Conservation (phyloP, 2,797 vertebrate species). For the Lutjanus campechanus region DNA sequence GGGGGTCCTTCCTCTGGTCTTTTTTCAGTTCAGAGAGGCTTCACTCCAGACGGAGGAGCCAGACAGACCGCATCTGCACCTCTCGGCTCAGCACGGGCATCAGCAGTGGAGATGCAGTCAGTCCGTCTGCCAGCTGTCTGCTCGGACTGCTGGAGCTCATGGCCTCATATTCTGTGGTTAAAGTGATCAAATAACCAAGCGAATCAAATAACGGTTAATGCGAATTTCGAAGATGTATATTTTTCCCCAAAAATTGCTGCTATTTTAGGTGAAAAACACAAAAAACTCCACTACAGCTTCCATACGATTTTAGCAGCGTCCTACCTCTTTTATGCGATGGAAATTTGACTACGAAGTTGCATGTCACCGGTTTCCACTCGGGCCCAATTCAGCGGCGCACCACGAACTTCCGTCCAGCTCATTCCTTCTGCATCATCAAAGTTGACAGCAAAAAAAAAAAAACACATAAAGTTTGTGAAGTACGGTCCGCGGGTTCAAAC, state of each 20-base stretch:
- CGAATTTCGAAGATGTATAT: rapidly evolving
- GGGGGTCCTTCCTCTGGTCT: slow-evolving; percentile 48
- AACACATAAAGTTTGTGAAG: slow-evolving; percentile 22
- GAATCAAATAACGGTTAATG: not conserved
- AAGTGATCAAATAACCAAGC: not conserved
- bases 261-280: no score
- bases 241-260: no score
- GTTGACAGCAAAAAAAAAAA: slow-evolving; percentile 43
- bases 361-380: slow-evolving; percentile 55
- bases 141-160: slow-evolving; percentile 50
- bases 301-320: not conserved
- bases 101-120: slow-evolving; percentile 64
- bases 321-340: slow-evolving; percentile 12
- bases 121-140: slow-evolving; percentile 76
- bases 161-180: slow-evolving; percentile 14
- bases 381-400: slow-evolving; percentile 55
- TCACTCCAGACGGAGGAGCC: slow-evolving; percentile 58
- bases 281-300: not conserved
- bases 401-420: slow-evolving; percentile 73
- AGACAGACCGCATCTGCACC: slow-evolving; percentile 73
- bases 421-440: slow-evolving; percentile 46
- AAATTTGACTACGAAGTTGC: slow-evolving; percentile 18
- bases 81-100: slow-evolving; percentile 55
- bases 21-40: slow-evolving; percentile 45
- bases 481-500: not conserved